Base-by-base conservation (phyloP, 1,140 invertebrate genomes). In the Laupala kohalensis region DNA sequence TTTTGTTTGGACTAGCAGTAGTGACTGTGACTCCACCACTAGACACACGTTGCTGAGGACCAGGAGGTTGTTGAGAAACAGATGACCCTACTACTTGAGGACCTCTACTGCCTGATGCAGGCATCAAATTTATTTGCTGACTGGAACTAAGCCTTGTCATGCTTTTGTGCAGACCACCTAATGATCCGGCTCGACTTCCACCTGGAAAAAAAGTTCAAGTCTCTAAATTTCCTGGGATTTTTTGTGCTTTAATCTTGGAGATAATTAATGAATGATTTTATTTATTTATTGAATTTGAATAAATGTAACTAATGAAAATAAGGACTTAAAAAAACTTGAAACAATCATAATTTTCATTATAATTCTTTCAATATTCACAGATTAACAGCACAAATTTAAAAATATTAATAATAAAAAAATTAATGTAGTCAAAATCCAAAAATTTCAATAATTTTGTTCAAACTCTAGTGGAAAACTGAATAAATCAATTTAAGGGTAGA, bases 81-180 rank as follows among this genome's bases (percentile, higher is more conserved):
- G 30, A 26, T 12, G 71, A 66, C 13, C 53, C 69, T 53, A 19
- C 9, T n/a, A 13, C 30, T 13, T 25, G 68, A 26, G 68, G 68
- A n/a, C 9, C 28, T 12, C 23, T 6, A 26, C 23, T 66, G 64
- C 23, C 25, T 15, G 4, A 25, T 23, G 24, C 71, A n/a, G 63
- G 72, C 26, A 67, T 64, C 64, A 66, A 75, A 76, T 84, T 86
- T 71, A 90, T 89, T 77, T 90, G 86, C 77, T 89, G 87, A 69
- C 88, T 90, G 9, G 89, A 90, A 73, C 88, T 90, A 63, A 92
- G 79, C 62, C 90, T 83, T n/a, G 90, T 91, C 89, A 92, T 90
- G 77, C 90, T 92, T 77, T 91, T 91, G 77, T 92, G 89, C 1
- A 92, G 81, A n/a, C 89, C 89, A 12, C 88, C 88, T 23, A 90